Conservation (phyloP, 2,113 vertebrate genomes). For the Ophthalmotilapia sp. region DNA sequence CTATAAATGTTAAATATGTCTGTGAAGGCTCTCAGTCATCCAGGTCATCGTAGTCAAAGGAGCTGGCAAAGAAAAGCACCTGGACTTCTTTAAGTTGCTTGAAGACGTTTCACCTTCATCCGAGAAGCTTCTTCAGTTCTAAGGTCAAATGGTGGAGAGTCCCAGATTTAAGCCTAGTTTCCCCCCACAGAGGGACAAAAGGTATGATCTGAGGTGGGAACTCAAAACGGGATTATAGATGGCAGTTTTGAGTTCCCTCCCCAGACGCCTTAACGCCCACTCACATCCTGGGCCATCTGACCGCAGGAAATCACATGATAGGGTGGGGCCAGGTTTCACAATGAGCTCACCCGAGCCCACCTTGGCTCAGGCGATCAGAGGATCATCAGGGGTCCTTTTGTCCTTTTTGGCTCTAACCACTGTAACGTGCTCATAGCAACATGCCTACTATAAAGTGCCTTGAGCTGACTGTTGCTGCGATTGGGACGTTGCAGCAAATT, state of each 20-base stretch:
- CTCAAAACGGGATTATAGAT: too few relatives aligned
- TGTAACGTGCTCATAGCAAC: not conserved
- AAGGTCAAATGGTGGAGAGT: not conserved
- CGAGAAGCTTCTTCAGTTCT: not conserved
- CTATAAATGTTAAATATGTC: not conserved
- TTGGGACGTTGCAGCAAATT: not conserved
- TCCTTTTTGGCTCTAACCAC: not conserved
- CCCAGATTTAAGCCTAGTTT: accelerated
- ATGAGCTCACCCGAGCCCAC: too few relatives aligned
- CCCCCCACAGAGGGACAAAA: not conserved
- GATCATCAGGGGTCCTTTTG: too few relatives aligned
- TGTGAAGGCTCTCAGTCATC: not conserved
- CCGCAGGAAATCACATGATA: too few relatives aligned
- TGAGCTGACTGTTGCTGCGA: not conserved
- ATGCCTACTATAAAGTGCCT: not conserved
- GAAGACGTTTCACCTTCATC: not conserved
- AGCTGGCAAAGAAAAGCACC: not conserved
- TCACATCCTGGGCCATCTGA: too few relatives aligned
- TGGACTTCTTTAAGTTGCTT: not conserved
- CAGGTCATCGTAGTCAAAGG: not conserved
- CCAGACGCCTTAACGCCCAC: too few relatives aligned
- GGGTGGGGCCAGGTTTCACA: too few relatives aligned
- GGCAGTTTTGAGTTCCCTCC: too few relatives aligned
- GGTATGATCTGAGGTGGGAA: not conserved
- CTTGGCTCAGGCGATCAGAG: too few relatives aligned